A percentile compares a stretch with the other conserved stretches of the same genome.
Evolutionary conservation across 2,888 invertebrate species (phyloP).

Genomic region (Synergus laeviventris): DNA sequence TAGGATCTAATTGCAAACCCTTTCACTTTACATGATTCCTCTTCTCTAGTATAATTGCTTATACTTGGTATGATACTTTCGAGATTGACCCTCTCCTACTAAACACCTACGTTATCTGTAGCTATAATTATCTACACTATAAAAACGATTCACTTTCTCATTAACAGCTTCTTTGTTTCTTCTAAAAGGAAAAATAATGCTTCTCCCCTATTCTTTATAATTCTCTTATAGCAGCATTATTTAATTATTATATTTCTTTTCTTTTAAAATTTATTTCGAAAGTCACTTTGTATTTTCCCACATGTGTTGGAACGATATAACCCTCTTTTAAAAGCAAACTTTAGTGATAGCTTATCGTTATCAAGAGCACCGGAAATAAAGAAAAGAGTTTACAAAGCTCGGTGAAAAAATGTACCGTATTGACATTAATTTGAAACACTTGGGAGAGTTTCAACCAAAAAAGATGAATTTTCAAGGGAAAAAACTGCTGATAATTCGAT

Average conservation of each 20-base stretch:
- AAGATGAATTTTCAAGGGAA: neutral
- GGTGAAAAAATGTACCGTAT: neutral
- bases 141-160: constrained; percentile 1
- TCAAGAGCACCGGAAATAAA: constrained; percentile 3
- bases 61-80: neutral
- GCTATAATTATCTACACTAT: neutral
- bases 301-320: neutral
- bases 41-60: neutral
- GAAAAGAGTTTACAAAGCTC: constrained; percentile 7
- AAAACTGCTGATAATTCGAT: neutral
- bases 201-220: neutral
- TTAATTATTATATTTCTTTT: neutral
- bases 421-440: too few species aligned
- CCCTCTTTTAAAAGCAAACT: constrained; percentile 23
- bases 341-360: constrained; percentile 23
- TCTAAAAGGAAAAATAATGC: neutral
- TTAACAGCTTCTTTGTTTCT: neutral
- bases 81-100: neutral
- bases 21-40: constrained; percentile 1
- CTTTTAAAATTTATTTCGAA: neutral
- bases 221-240: neutral
- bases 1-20: neutral
- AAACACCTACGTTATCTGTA: neutral
- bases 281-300: neutral
- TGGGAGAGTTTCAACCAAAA: too few species aligned